Conservation (phyloP, 2,797 vertebrate genomes). For the Sebastes jordani region DNA sequence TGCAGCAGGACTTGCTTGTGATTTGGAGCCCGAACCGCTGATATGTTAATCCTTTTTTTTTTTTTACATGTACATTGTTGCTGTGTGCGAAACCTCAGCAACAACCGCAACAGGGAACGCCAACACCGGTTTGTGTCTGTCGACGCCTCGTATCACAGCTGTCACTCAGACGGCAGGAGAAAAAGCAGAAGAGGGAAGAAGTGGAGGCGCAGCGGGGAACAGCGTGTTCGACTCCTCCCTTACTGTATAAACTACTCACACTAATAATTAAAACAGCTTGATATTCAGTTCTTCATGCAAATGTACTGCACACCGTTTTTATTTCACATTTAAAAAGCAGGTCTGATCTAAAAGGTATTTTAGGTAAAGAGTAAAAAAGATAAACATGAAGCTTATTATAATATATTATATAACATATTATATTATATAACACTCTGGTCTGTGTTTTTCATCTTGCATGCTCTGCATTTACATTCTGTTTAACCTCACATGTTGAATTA, state of each 20-base stretch:
- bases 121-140: conserved; percentile 29
- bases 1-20: background rate
- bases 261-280: background rate
- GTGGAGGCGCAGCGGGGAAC: background rate
- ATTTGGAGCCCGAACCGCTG: background rate
- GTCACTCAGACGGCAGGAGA: conserved; percentile 33
- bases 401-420: background rate
- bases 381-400: background rate
- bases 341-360: background rate
- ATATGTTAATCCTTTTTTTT: background rate
- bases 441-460: background rate
- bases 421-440: background rate
- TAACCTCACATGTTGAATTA: background rate
- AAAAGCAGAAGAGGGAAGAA: background rate
- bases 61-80: background rate
- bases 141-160: conserved; percentile 4
- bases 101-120: background rate
- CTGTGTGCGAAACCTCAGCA: background rate
- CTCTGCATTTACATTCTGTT: background rate
- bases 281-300: background rate
- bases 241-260: background rate
- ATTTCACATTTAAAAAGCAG: background rate
- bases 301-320: background rate
- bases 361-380: background rate
- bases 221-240: background rate